These are phyloP conservation scores for Macrosoma leucophasiata DNA, from an alignment of 2,888 invertebrate species.

Conservation along the genomic window DNA sequence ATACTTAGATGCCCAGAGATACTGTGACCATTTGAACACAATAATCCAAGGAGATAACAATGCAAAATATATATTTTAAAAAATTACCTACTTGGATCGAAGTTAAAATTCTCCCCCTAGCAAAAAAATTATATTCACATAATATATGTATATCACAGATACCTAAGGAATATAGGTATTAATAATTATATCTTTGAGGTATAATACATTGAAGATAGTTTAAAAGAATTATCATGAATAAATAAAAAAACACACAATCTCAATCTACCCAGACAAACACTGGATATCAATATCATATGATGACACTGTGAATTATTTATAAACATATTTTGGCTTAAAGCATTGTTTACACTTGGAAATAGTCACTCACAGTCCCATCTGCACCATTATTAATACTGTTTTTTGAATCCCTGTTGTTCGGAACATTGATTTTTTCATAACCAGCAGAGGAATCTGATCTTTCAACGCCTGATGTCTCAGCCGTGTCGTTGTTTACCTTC, in stretches of 20 bases:
- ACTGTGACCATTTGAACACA: constrained; percentile 27
- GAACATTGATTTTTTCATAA: constrained; percentile 60
- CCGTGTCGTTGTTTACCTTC: constrained; percentile 63
- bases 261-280: constrained; percentile 31
- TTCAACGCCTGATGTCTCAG: constrained; percentile 37
- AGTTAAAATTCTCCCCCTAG: constrained; percentile 17
- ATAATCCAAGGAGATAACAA: constrained; percentile 31
- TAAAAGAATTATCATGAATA: constrained; percentile 41
- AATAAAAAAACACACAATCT: constrained; percentile 57
- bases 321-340: constrained; percentile 14
- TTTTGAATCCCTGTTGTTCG: constrained; percentile 46
- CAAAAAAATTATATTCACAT: constrained; percentile 45
- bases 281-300: constrained; percentile 13
- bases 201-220: constrained; percentile 42
- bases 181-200: constrained; percentile 56
- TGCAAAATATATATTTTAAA: constrained; percentile 20
- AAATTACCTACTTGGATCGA: constrained; percentile 12
- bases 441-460: constrained; percentile 61
- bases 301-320: constrained; percentile 13
- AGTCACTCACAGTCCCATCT: constrained; percentile 60
- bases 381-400: constrained; percentile 62
- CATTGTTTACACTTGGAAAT: constrained; percentile 59
- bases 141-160: constrained; percentile 70
- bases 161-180: constrained; percentile 68
- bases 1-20: too few species aligned